Evolutionary conservation across 2,888 invertebrate species (phyloP).

Genomic region (Epistrophella euchroma): DNA sequence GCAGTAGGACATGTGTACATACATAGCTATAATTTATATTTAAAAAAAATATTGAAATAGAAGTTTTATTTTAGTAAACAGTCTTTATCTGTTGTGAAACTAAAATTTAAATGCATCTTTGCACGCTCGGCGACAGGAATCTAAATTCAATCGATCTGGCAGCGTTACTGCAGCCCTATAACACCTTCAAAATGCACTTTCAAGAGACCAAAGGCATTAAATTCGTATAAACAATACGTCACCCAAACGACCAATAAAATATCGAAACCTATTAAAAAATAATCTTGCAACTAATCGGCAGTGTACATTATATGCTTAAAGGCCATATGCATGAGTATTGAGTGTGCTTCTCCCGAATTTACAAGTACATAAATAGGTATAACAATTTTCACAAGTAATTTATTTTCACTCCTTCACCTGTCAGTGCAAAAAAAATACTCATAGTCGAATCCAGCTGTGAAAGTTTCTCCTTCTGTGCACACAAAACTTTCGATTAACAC

Average conservation of each 20-base stretch:
- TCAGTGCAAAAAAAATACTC: neutral
- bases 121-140: no score
- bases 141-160: no score
- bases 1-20: no score
- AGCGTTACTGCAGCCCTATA: no score
- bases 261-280: neutral
- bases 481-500: slow-evolving; percentile 24
- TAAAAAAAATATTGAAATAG: no score
- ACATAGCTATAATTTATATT: no score
- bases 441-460: neutral
- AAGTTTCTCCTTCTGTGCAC: slow-evolving; percentile 24
- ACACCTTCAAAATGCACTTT: no score
- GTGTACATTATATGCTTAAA: neutral
- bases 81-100: no score
- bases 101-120: no score
- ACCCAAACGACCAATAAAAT: neutral
- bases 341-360: neutral
- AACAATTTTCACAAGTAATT: neutral
- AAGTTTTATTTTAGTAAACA: no score
- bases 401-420: slow-evolving; percentile 9
- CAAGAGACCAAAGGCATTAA: no score
- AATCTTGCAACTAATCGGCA: neutral
- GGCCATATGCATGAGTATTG: accelerated
- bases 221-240: no score
- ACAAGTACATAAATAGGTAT: neutral